Base-by-base conservation (phyloP, 2,797 vertebrate genomes). In the Anableps anableps region DNA sequence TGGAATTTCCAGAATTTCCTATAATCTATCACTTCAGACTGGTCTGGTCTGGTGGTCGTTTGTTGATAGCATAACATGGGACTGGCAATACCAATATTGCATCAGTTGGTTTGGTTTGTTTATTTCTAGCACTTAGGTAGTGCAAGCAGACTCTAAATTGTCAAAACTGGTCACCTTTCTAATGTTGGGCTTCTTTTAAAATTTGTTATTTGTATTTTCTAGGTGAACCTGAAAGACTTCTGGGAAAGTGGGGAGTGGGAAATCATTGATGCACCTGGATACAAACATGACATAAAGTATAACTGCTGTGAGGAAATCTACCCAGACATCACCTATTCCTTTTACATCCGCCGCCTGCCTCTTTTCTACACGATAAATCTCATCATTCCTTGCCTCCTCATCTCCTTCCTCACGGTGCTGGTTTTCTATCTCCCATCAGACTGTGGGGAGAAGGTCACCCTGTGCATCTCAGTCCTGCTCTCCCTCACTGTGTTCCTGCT, bases 171-270 rank as follows among this genome's bases (percentile, higher is more conserved):
- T 38, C 34, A 41, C 21, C 11, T 23, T 68, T 26, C 1, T 51
- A 21, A 4, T 17, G 19, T 38, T 23, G 38, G 5, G 29, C 21
- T 17, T 26, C 43, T 29, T 48, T 53, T 72, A 47, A 72, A 62
- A 43, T 74, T 36, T 73, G 1, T 13, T 2, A 13, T 85, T 55
- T 80, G 0, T 2, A 16, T 74, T 29, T 82, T 17, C 38, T 60
- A 95, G 94, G 94, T 95, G 26, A 97, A 98, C 89, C 96, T 99
- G 90, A 97, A 97, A 80, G 97, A 99, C 80, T 98, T 98, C 88
- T 98, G 98, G 98, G 98, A 98, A 91, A 99, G 97, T n/a, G 98
- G 96, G 2, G 97, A 99, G 91, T 99, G 98, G 98, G 97, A 98
- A 93, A 98, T 99, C 88, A 95, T 99, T 3, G 98, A 99, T 51